Evolutionary conservation across 2,797 vertebrate genomes (phyloP).

Genomic region (Labeo calbasu): DNA sequence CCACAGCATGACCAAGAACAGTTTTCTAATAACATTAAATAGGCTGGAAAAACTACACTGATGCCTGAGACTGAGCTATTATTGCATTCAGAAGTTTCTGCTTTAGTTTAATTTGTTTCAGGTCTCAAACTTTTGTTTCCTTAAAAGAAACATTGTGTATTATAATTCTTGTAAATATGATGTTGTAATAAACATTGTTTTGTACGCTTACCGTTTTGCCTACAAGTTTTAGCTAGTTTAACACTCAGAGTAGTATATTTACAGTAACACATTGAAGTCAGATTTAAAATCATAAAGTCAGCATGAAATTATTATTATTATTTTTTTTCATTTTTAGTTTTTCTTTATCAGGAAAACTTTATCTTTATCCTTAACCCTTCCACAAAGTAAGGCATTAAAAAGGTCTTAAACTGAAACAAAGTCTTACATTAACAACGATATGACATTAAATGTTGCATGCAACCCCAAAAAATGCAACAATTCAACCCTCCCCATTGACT

Average conservation of each 20-base stretch:
- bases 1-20: conserved; percentile 21
- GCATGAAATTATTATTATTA: background rate
- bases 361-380: no score
- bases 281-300: background rate
- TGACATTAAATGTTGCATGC: background rate
- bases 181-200: conserved; percentile 33
- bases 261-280: background rate
- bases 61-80: background rate
- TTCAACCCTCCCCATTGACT: no score
- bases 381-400: background rate
- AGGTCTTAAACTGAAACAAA: background rate
- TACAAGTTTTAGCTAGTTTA: background rate
- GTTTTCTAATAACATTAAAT: background rate
- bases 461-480: no score
- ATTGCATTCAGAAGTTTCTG: background rate
- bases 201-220: background rate
- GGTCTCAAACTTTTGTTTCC: background rate
- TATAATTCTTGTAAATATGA: conserved; percentile 26
- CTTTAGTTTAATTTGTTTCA: background rate
- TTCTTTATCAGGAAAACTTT: background rate
- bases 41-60: background rate
- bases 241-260: background rate
- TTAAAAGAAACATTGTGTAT: conserved; percentile 19
- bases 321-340: background rate
- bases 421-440: background rate